A percentile compares a stretch with the other conserved stretches of the same genome.
Evolutionary conservation across 2,797 vertebrate species (phyloP).

Genomic region (Liasis olivaceus): DNA sequence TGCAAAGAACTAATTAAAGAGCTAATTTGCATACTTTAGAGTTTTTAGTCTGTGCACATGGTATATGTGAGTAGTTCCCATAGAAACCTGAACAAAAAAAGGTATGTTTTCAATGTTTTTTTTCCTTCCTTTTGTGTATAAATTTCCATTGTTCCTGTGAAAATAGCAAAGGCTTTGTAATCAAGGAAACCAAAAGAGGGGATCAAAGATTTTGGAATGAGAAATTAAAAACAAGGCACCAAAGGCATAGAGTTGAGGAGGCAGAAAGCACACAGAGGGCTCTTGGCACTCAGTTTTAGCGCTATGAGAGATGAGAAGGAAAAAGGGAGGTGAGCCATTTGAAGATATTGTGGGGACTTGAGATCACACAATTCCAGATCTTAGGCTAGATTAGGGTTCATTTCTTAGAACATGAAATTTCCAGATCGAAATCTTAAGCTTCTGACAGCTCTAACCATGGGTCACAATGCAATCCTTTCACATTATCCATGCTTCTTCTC

Average conservation of each 20-base stretch:
- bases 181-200: constrained; percentile 18
- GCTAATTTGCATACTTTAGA: constrained; percentile 69
- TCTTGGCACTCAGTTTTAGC: background rate
- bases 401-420: background rate
- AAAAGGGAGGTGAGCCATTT: background rate
- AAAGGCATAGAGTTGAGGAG: background rate
- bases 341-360: background rate
- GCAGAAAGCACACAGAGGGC: background rate
- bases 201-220: background rate
- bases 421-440: background rate
- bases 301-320: background rate
- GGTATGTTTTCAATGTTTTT: constrained; percentile 52
- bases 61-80: constrained; percentile 65
- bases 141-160: constrained; percentile 60
- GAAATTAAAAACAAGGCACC: background rate
- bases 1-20: constrained; percentile 62
- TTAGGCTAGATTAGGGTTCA: background rate
- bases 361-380: background rate
- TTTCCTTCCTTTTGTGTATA: constrained; percentile 55
- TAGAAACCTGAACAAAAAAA: constrained; percentile 69
- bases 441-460: background rate
- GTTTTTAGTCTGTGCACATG: constrained; percentile 58
- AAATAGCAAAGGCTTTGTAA: constrained; percentile 50
- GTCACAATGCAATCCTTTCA: background rate
- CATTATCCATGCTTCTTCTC: background rate